phyloP scores from a whole-genome alignment of 92 coral and sea anemone genomes.

The Isaurus tuberculatus region DNA sequence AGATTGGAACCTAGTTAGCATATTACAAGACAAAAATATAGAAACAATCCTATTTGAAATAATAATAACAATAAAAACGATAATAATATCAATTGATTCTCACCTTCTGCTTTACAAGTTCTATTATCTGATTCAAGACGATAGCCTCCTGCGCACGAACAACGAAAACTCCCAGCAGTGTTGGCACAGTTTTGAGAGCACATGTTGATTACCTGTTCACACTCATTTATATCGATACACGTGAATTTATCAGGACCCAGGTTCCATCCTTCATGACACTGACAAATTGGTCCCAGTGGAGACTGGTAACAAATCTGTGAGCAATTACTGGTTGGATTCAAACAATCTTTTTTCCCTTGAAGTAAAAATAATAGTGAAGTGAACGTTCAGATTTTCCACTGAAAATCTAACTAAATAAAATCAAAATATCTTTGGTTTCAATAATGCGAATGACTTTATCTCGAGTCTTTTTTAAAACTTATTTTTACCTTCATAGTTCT shows the following conservation, averaged over 20 bases:
- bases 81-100: too few relatives aligned
- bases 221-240: slow-evolving; percentile 24
- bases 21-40: too few relatives aligned
- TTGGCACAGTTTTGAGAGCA: slow-evolving; percentile 19
- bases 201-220: slow-evolving; percentile 9
- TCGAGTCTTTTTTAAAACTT: too few relatives aligned
- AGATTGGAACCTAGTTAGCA: neutral
- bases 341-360: slow-evolving; percentile 12
- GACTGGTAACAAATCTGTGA: slow-evolving; percentile 34
- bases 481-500: too few relatives aligned
- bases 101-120: slow-evolving; percentile 30
- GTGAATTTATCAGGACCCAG: slow-evolving; percentile 2
- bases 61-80: too few relatives aligned
- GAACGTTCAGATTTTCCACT: too few relatives aligned
- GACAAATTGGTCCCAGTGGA: slow-evolving; percentile 33
- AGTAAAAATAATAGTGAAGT: neutral
- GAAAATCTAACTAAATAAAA: too few relatives aligned
- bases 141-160: slow-evolving; percentile 18
- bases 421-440: too few relatives aligned
- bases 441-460: too few relatives aligned
- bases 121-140: slow-evolving; percentile 1
- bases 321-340: neutral
- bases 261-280: slow-evolving; percentile 35
- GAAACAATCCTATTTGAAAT: too few relatives aligned
- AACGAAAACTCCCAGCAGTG: slow-evolving; percentile 1